A percentile compares a stretch with the other conserved stretches of the same genome.
phyloP scores from a whole-genome alignment of 23 tunicate species.

The Styela clava region DNA sequence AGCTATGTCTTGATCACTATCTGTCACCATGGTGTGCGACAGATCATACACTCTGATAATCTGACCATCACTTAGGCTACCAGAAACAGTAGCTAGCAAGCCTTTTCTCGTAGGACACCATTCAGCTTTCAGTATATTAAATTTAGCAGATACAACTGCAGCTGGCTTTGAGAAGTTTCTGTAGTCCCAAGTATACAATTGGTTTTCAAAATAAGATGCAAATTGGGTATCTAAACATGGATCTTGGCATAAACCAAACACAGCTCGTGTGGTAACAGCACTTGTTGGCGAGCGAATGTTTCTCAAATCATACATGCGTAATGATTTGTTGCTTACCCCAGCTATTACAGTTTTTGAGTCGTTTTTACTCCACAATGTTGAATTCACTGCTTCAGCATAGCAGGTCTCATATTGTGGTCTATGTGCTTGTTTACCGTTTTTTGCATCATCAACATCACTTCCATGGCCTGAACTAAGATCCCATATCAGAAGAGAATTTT shows the following conservation, averaged over 20 bases:
- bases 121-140: slow-evolving; percentile 31
- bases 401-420: slow-evolving; percentile 31
- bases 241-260: slow-evolving; percentile 67
- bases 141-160: slow-evolving; percentile 24
- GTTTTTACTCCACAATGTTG: slow-evolving; percentile 36
- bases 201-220: slow-evolving; percentile 54
- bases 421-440: not conserved
- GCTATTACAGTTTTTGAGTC: slow-evolving; percentile 31
- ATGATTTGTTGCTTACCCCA: slow-evolving; percentile 40
- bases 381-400: slow-evolving; percentile 47
- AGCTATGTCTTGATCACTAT: slow-evolving; percentile 32
- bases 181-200: slow-evolving; percentile 48
- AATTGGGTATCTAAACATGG: slow-evolving; percentile 46
- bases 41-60: slow-evolving; percentile 34
- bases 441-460: not conserved
- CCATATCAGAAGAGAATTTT: slow-evolving; percentile 37
- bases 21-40: slow-evolving; percentile 34
- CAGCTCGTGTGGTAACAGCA: slow-evolving; percentile 17
- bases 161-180: slow-evolving; percentile 56
- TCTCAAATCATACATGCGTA: slow-evolving; percentile 57
- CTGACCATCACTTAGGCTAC: not conserved
- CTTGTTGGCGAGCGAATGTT: not conserved
- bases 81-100: slow-evolving; percentile 31
- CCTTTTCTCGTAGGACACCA: slow-evolving; percentile 60
- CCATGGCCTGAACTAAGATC: slow-evolving; percentile 1